These are phyloP conservation scores for Paraescarpia echinospica DNA, from an alignment of 1,140 invertebrate species.

Conservation along the genomic window DNA sequence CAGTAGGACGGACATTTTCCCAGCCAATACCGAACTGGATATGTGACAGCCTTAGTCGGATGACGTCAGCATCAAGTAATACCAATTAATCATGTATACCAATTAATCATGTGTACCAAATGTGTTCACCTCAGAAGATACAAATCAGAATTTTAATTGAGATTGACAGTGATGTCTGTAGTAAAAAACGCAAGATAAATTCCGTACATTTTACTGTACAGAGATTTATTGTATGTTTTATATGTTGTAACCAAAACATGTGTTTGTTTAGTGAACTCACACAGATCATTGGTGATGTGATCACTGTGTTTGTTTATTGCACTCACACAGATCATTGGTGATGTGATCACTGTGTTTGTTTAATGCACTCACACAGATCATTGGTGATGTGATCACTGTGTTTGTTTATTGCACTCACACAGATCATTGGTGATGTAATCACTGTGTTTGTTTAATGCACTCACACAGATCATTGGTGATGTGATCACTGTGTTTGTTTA, in stretches of 20 bases:
- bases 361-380: background rate
- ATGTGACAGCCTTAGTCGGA: background rate
- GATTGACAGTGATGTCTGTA: background rate
- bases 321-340: too few species aligned
- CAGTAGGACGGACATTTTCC: background rate
- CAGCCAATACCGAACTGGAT: background rate
- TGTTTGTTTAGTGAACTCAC: background rate
- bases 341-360: background rate
- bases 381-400: too few species aligned
- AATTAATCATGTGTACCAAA: too few species aligned
- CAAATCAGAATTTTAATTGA: background rate
- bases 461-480: constrained; percentile 97
- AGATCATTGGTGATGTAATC: too few species aligned
- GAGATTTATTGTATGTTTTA: background rate
- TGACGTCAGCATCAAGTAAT: background rate
- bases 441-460: constrained; percentile 67
- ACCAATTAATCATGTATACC: too few species aligned
- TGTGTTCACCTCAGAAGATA: background rate
- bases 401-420: too few species aligned
- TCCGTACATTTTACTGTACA: too few species aligned
- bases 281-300: background rate
- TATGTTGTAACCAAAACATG: background rate
- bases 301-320: background rate
- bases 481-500: constrained; percentile 75
- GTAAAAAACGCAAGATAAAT: too few species aligned